These are phyloP conservation scores for Calosoma granatense DNA, from an alignment of 1,140 invertebrate species.

Conservation along the genomic window DNA sequence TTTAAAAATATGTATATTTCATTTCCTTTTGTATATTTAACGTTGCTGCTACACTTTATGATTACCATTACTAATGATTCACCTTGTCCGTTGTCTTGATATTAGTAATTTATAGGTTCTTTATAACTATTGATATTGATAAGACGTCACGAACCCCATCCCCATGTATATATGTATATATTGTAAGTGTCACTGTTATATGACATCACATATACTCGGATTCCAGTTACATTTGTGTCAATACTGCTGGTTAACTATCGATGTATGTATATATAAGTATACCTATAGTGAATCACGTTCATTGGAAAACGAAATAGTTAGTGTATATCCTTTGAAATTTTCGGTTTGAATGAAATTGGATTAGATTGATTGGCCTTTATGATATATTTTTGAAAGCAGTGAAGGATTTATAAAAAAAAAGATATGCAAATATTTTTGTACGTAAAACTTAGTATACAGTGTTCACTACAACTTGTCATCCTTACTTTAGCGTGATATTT, in stretches of 20 bases:
- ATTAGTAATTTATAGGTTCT: background rate
- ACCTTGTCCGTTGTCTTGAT: background rate
- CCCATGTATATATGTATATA: background rate
- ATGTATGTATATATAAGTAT: too few species aligned
- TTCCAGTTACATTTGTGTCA: too few species aligned
- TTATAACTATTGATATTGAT: background rate
- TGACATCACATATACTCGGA: background rate
- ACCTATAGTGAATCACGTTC: too few species aligned
- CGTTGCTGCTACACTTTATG: background rate
- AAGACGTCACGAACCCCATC: background rate
- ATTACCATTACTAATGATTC: background rate
- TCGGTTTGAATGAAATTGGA: too few species aligned
- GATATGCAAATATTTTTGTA: background rate
- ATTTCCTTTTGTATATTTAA: background rate
- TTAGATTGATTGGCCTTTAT: background rate
- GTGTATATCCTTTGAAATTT: too few species aligned
- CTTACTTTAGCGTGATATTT: too few species aligned
- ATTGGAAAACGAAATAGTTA: too few species aligned
- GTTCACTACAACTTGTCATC: too few species aligned
- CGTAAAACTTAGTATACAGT: conserved; percentile 2
- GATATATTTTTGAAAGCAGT: conserved; percentile 1
- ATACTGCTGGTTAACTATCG: too few species aligned
- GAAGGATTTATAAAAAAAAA: background rate
- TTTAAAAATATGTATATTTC: background rate
- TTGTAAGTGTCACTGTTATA: background rate